Base-by-base conservation (phyloP, 2,888 invertebrate species). In the Synergus umbraculus region DNA sequence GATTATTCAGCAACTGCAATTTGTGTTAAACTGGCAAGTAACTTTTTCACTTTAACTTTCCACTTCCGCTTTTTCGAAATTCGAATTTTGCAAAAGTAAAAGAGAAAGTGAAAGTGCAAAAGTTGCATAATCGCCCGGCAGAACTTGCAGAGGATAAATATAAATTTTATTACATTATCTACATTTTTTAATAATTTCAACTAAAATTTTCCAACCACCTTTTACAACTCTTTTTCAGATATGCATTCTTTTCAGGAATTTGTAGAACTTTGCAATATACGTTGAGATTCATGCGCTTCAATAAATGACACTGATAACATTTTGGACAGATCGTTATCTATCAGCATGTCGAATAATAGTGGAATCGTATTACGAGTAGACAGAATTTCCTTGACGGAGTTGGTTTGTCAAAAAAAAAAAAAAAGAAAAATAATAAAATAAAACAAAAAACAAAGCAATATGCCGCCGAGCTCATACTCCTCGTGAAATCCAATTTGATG, bases 401-500 rank as follows among this genome's bases (percentile, higher is more conserved):
- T 73, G 49, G 37, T 73, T 54, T 54, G 54, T n/a, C 15, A 22
- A 69, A 69, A 46, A 66, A 66, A 43, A 1, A 44, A 43, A n/a
- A n/a, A n/a, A n/a, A n/a, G n/a, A n/a, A 18, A 3, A 7, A 66
- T 8, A 60, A 13, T 29, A 13, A 13, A 37, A 64, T 13, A 29
- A 29, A 13, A 29, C 13, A 64, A 73, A 54, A 73, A 54, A 73
- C 37, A 37, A 73, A 10, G 54, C 76, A 76, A 76, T 76, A 76
- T 76, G 76, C 76, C 76, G 22, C 63, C 76, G 76, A 63, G 58
- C 76, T 43, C 78, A 29, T 69, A 66, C 80, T 82, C 76, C 78
- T 83, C 79, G 79, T 58, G 78, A 82, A 84, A 85, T 83, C 83
- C 84, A 84, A 85, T 85, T 84, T 85, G 83, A 81, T 83, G 84